These are phyloP conservation scores for Amblyteles armatorius DNA, from an alignment of 2,888 invertebrate genomes.

Conservation along the genomic window DNA sequence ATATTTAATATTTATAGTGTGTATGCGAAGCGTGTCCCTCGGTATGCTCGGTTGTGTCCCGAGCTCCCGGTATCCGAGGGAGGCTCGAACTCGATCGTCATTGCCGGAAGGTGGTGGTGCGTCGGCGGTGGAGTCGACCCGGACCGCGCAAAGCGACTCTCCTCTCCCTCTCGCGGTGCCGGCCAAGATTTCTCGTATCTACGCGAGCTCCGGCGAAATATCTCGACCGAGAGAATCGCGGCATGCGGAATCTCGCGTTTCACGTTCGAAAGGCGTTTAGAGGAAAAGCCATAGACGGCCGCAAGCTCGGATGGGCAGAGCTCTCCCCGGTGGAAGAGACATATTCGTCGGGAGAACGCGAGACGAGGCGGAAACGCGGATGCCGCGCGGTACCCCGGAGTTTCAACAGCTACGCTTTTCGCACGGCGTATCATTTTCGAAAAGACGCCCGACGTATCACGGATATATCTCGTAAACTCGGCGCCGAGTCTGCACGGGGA, in stretches of 20 bases:
- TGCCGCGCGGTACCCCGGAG: not conserved
- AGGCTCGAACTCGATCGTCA: not conserved
- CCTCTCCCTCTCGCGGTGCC: not conserved
- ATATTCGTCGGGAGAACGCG: constrained; percentile 40
- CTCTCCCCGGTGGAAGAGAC: not conserved
- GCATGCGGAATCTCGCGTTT: constrained; percentile 42
- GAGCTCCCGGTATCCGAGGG: no score
- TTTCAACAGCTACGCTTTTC: constrained; percentile 17
- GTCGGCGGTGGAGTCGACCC: not conserved
- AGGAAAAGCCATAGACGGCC: constrained; percentile 11
- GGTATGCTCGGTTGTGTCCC: no score
- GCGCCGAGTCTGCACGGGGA: no score
- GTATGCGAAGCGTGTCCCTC: no score
- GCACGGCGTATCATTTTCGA: constrained; percentile 46
- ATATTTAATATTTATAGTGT: no score
- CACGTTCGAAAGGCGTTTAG: constrained; percentile 48
- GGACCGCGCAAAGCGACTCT: not conserved
- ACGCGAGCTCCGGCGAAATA: constrained; percentile 24
- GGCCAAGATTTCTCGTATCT: not conserved
- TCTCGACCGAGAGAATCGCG: constrained; percentile 44
- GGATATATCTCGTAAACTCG: constrained; percentile 35
- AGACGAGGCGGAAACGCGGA: constrained; percentile 28
- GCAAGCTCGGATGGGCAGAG: constrained; percentile 27
- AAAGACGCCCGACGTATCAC: not conserved
- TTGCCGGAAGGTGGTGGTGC: not conserved